Base-by-base conservation (phyloP, 2,113 vertebrate genomes). In the Serinus canaria region DNA sequence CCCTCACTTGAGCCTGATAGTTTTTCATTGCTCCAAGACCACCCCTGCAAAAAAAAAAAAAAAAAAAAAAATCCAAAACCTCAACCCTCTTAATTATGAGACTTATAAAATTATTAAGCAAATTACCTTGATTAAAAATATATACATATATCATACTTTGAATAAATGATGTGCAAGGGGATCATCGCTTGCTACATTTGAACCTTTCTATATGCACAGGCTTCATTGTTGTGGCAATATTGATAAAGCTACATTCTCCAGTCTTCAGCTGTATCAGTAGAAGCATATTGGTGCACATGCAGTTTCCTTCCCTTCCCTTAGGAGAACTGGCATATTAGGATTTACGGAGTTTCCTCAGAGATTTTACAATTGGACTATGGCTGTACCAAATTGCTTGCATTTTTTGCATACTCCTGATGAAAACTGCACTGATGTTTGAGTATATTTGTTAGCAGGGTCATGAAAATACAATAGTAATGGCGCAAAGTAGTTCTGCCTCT, bases 91-190 rank as follows among this genome's bases (percentile, higher is more conserved):
- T 72, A 83, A 90, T 81, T 35, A 69, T 15, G 60, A 60, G 15
- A 69, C 56, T 74, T 93, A 83, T 50, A 67, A 92, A 90, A 90
- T 62, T 64, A 87, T 94, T 80, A 74, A 86, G 59, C 7, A 88
- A 86, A 94, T 50, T 47, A 86, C 33, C 72, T 85, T 70, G 59
- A 86, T 90, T 88, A 88, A 90, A 95, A 94, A 73, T 46, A 96
- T 53, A 86, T 53, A 13, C 13, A 46, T 74, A 52, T 49, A 80
- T 68, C 49, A 73, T 69, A 69, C 37, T 70, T 86, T 87, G 60
- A 84, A 77, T 67, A 81, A 87, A 87, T 59, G 6, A 76, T 15
- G 22, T 84, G 53, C 59, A 77, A 80, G 43, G 70, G 47, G 55
- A 56, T 86, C 21, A 13, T 67, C 83, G 39, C 17, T 59, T 90